Conservation (phyloP, 2,797 vertebrate genomes). For the Steatocranus sp. region DNA sequence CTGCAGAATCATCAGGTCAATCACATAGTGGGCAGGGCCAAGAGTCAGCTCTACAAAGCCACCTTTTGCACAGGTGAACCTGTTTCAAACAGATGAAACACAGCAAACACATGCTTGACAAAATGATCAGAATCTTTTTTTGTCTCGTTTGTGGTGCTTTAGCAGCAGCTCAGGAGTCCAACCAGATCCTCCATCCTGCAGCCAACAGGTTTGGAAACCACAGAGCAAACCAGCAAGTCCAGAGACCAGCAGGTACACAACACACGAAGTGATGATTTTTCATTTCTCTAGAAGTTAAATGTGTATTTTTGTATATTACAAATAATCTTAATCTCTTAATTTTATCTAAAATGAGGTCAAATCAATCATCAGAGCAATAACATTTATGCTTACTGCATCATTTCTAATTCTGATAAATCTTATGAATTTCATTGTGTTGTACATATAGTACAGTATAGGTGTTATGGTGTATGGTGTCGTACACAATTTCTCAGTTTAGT, state of each 20-base stretch:
- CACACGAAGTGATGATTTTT: fast-evolving
- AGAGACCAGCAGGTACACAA: background rate
- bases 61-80: background rate
- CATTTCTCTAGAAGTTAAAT: background rate
- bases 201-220: background rate
- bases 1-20: constrained; percentile 6
- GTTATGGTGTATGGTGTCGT: background rate
- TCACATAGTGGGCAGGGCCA: constrained; percentile 14
- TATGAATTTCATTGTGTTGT: background rate
- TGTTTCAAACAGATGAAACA: background rate
- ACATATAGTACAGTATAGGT: background rate
- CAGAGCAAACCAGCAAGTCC: background rate
- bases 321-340: background rate
- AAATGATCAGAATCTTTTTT: background rate
- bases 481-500: background rate
- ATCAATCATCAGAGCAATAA: background rate
- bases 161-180: background rate
- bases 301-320: background rate
- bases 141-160: background rate
- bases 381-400: background rate
- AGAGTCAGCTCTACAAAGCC: background rate
- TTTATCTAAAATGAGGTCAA: background rate
- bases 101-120: background rate
- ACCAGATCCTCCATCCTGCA: background rate
- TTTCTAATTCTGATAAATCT: background rate